These are phyloP conservation scores for Brenthis ino DNA, from an alignment of 2,888 invertebrate species.

Conservation along the genomic window DNA sequence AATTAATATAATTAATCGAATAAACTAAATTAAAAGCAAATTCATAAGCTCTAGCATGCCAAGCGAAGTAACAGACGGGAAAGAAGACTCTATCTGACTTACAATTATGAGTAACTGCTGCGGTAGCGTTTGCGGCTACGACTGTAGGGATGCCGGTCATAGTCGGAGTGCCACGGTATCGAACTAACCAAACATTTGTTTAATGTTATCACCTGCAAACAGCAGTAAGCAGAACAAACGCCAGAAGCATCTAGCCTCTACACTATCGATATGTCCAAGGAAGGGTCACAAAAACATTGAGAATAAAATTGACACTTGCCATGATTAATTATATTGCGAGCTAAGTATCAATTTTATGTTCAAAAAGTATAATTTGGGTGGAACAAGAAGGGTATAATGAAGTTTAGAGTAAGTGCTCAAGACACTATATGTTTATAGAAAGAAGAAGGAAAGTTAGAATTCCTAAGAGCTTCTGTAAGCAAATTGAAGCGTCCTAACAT, in stretches of 20 bases:
- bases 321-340: too few species aligned
- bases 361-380: neutral
- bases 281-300: constrained; percentile 1
- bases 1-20: neutral
- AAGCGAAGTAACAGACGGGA: constrained; percentile 28
- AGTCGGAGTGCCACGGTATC: constrained; percentile 71
- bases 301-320: neutral
- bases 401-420: constrained; percentile 22
- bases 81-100: constrained; percentile 52
- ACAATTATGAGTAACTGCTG: constrained; percentile 62
- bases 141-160: constrained; percentile 52
- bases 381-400: constrained; percentile 4
- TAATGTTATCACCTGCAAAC: constrained; percentile 81
- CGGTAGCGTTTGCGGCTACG: constrained; percentile 57
- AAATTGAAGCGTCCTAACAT: constrained; percentile 41
- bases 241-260: constrained; percentile 66
- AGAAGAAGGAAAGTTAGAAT: constrained; percentile 45
- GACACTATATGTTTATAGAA: constrained; percentile 13
- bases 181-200: constrained; percentile 82
- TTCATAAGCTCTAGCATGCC: constrained; percentile 27
- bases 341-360: constrained; percentile 12
- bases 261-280: constrained; percentile 37
- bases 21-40: constrained; percentile 9
- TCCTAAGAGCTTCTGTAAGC: constrained; percentile 47
- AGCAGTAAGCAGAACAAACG: constrained; percentile 73